Evolutionary conservation across 1,140 invertebrate genomes (phyloP).

Genomic region (Magallana angulata): DNA sequence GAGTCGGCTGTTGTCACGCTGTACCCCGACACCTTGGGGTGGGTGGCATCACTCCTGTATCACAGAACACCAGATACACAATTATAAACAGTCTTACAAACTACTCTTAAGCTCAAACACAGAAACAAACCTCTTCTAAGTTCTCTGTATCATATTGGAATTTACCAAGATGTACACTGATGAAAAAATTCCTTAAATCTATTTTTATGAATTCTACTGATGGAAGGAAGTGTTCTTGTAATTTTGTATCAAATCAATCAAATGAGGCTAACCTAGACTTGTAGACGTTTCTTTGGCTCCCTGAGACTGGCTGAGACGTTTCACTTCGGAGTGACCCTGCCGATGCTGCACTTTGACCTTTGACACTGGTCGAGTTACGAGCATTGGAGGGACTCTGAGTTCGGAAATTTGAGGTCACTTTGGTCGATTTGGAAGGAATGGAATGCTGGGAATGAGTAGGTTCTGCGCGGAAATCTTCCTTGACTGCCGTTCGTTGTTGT

Average conservation of each 20-base stretch:
- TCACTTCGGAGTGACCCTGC: slow-evolving; percentile 42
- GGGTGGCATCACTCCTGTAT: slow-evolving; percentile 50
- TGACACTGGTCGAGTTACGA: slow-evolving; percentile 37
- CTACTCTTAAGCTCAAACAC: too few relatives aligned
- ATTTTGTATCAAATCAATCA: too few relatives aligned
- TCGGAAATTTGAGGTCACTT: slow-evolving; percentile 6
- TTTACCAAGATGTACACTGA: too few relatives aligned
- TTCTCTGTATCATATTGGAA: neutral
- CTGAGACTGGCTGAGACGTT: slow-evolving; percentile 40
- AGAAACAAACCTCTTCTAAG: neutral
- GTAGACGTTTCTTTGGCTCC: slow-evolving; percentile 19
- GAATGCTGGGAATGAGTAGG: slow-evolving; percentile 47
- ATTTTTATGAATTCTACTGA: too few relatives aligned
- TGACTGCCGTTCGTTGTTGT: slow-evolving; percentile 2
- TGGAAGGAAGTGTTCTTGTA: too few relatives aligned
- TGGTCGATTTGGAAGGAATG: slow-evolving; percentile 31
- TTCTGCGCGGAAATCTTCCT: slow-evolving; percentile 46
- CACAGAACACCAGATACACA: neutral
- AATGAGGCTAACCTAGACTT: slow-evolving; percentile 34
- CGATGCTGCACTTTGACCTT: slow-evolving; percentile 44
- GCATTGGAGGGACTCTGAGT: slow-evolving; percentile 15
- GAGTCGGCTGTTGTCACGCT: slow-evolving; percentile 44
- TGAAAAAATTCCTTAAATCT: too few relatives aligned
- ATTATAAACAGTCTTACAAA: neutral
- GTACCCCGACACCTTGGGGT: slow-evolving; percentile 35